A percentile compares a stretch with the other conserved stretches of the same genome.
Evolutionary conservation across 1,140 invertebrate genomes (phyloP).

Genomic region (Lethrus apterus): DNA sequence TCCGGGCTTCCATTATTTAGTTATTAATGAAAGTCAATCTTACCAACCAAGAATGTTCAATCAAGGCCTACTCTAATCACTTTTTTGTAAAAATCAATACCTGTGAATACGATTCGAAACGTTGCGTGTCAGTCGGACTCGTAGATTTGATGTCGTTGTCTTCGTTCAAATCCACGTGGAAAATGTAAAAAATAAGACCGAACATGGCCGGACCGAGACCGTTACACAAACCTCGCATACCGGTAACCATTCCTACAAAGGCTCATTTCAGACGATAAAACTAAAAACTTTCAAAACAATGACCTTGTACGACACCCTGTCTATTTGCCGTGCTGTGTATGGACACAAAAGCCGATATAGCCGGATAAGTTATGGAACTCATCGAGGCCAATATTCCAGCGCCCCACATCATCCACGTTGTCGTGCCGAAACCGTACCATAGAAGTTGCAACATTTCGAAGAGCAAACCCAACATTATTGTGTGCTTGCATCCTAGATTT

Average conservation of each 20-base stretch:
- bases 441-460: slow-evolving; percentile 96
- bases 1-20: no score
- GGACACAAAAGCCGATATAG: slow-evolving; percentile 98
- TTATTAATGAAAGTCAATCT: no score
- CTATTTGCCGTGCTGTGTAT: slow-evolving; percentile 94
- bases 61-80: no score
- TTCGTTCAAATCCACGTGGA: slow-evolving; percentile 94
- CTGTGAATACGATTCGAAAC: slow-evolving; percentile 49
- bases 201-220: slow-evolving; percentile 93
- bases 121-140: slow-evolving; percentile 66
- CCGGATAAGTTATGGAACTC: slow-evolving; percentile 94
- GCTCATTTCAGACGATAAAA: no score
- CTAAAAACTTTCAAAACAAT: not conserved
- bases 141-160: slow-evolving; percentile 36
- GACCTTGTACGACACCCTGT: slow-evolving; percentile 92
- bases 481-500: slow-evolving; percentile 88
- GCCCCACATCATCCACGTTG: slow-evolving; percentile 96
- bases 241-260: slow-evolving; percentile 81
- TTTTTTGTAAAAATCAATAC: slow-evolving; percentile 37
- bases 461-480: slow-evolving; percentile 92
- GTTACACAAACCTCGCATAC: slow-evolving; percentile 88
- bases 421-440: slow-evolving; percentile 92
- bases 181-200: slow-evolving; percentile 97
- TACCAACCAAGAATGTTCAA: no score
- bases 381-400: slow-evolving; percentile 92